A percentile compares a stretch with the other conserved stretches of the same genome.
Conservation (phyloP, 35 echinoderm and acorn worm species). For the Diadema setosum region DNA sequence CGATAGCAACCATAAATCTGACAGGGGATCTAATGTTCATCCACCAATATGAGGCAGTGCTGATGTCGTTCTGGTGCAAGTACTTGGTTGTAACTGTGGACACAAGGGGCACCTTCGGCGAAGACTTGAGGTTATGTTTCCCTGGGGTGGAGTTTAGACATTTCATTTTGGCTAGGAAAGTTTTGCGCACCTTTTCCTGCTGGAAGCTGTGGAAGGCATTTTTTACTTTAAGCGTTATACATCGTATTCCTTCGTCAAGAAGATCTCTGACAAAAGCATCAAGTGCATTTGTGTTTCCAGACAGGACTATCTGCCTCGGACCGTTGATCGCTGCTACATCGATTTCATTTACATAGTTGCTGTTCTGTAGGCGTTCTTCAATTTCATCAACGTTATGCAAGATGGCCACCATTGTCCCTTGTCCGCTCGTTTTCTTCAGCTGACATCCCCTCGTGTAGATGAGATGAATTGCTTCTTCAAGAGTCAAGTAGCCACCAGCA, state of each 20-base stretch:
- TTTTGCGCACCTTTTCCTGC: slow-evolving; percentile 77
- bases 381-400: slow-evolving; percentile 83
- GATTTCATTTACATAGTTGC: slow-evolving; percentile 75
- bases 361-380: slow-evolving; percentile 68
- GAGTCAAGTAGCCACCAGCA: slow-evolving; percentile 61
- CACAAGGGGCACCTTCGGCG: slow-evolving; percentile 76
- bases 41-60: slow-evolving; percentile 85
- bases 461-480: slow-evolving; percentile 80
- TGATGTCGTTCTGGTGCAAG: slow-evolving; percentile 52
- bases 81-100: slow-evolving; percentile 84
- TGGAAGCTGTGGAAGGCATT: slow-evolving; percentile 98
- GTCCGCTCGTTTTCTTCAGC: slow-evolving; percentile 80
- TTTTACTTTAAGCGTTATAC: slow-evolving; percentile 80
- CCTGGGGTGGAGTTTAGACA: slow-evolving; percentile 34
- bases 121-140: slow-evolving; percentile 9
- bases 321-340: slow-evolving; percentile 93
- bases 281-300: slow-evolving; percentile 77
- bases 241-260: slow-evolving; percentile 61
- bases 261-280: slow-evolving; percentile 51
- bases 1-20: slow-evolving; percentile 61
- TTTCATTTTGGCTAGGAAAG: slow-evolving; percentile 74
- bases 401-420: slow-evolving; percentile 83
- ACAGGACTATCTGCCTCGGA: slow-evolving; percentile 87
- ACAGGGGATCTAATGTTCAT: slow-evolving; percentile 84
- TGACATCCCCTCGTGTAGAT: slow-evolving; percentile 94